Conservation (phyloP, 2,113 vertebrate species). For the Cynopterus brachyotis region DNA sequence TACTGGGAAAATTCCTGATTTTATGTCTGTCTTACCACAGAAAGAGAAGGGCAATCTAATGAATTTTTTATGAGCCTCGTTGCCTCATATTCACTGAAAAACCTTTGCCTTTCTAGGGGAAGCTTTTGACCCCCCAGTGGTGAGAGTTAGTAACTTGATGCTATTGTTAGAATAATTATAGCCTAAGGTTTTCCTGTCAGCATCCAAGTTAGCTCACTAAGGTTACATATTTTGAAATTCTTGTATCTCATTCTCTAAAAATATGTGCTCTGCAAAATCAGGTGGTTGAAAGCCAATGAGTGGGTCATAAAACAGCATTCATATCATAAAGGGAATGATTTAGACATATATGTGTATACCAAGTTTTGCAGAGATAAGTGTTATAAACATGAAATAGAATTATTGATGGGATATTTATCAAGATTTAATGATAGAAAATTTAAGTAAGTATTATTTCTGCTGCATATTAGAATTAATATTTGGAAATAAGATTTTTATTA, state of each 20-base stretch:
- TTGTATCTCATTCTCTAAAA: not conserved
- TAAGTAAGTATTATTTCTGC: not conserved
- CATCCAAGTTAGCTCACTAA: not conserved
- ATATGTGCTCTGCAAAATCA: not conserved
- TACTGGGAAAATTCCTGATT: constrained; percentile 42
- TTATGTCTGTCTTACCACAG: constrained; percentile 37
- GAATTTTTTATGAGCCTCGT: constrained; percentile 44
- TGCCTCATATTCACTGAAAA: constrained; percentile 12
- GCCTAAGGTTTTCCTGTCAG: not conserved
- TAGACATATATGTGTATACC: accelerated
- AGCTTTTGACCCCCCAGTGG: not conserved
- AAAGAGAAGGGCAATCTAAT: constrained; percentile 19
- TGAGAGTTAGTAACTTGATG: not conserved
- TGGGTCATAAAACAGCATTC: not conserved
- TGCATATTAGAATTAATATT: not conserved
- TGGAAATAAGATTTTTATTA: not conserved
- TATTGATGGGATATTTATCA: not conserved
- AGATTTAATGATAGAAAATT: not conserved
- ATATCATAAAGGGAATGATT: not conserved
- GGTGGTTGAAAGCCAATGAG: not conserved
- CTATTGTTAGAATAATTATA: constrained; percentile 27
- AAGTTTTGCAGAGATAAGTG: not conserved
- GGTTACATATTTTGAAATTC: constrained; percentile 34
- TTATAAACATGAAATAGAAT: not conserved
- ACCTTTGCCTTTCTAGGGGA: constrained; percentile 3